Evolutionary conservation across 2,113 vertebrate genomes (phyloP), one percentile per base, ranked within the genome.

Genomic region (Lasiurus borealis): DNA sequence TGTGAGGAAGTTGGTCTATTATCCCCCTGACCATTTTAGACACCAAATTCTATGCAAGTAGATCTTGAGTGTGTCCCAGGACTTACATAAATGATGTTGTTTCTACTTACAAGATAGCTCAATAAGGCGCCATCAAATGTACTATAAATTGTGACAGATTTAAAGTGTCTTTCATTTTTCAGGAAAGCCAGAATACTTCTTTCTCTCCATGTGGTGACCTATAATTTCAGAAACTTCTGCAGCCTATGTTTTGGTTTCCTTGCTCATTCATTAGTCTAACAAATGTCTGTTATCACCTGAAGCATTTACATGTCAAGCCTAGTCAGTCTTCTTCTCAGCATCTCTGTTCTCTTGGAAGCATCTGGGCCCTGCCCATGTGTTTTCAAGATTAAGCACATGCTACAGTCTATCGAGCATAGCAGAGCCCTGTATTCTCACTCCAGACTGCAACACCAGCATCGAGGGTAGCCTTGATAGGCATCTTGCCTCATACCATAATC

Each of bases 111-210:
- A 81, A 52, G 76, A 66, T 12, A 85, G 66, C 29, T 93, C 62
- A 75, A 62, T 44, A 68, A 66, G 62, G 36, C 8, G 0, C 54
- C 64, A 88, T 90, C 86, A 73, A 44, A 77, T 78, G 69, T 64
- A 69, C 48, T 25, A 0, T 83, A 91, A 91, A 83, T 78, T 78
- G 69, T 62, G 29, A 29, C 40, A 57, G 62, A 93, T 14, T 88
- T 59, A 15, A 50, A 8, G 29, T 62, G 34, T 54, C 62, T 83
- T 95, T 94, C 27, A 6, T 46, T 82, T 91, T 94, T 77, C 68
- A 94, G 86, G 95, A 94, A 91, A 93, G 83, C 62, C 73, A 94
- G n/a, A 95, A 57, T 48, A 48, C 18, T 90, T n/a, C 3, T 73
- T 88, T 96, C 73, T 94, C 34, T 92, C 46, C 69, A 72, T 34